phyloP scores from a whole-genome alignment of 2,113 vertebrate genomes.

The Microcebus ravelobensis region DNA sequence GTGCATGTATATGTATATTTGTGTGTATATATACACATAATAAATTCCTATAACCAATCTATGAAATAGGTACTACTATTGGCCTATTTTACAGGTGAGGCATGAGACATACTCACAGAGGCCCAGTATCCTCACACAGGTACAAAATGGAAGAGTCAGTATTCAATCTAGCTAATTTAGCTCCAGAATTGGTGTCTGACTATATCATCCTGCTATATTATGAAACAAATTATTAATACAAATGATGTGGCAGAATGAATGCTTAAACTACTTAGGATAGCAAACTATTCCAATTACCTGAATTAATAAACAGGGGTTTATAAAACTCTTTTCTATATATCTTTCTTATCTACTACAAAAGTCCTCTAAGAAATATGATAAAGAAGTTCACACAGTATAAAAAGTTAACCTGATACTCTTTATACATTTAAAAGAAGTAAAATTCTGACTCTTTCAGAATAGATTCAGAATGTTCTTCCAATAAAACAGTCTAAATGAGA shows the following conservation, averaged over 20 bases:
- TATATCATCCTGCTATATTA: background rate
- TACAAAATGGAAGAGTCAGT: background rate
- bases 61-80: background rate
- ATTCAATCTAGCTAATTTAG: background rate
- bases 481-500: background rate
- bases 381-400: background rate
- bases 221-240: background rate
- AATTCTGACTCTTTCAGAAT: constrained; percentile 7
- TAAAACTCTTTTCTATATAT: background rate
- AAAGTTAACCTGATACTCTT: constrained; percentile 6
- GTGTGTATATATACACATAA: background rate
- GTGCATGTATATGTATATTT: background rate
- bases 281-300: background rate
- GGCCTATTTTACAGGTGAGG: background rate
- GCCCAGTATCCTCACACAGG: background rate
- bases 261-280: constrained; percentile 8
- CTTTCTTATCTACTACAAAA: background rate
- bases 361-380: background rate
- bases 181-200: background rate
- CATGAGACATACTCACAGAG: background rate
- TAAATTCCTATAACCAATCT: background rate
- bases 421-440: constrained; percentile 5
- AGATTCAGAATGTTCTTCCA: constrained; percentile 23
- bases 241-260: background rate
- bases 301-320: constrained; percentile 28